phyloP scores from a whole-genome alignment of 1,140 invertebrate genomes.

The Coptotermes formosanus region DNA sequence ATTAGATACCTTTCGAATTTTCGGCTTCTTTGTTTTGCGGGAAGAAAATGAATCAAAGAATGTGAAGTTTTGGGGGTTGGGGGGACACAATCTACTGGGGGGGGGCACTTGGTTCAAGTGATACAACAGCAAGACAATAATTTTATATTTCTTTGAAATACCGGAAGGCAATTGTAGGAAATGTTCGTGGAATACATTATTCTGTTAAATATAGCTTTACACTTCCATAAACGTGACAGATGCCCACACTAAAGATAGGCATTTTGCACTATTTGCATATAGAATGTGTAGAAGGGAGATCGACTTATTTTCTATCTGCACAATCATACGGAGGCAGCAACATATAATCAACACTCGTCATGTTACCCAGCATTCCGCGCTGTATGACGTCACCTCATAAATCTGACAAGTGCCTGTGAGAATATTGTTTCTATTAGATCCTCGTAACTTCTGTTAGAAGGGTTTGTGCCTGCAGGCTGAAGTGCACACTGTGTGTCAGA shows the following conservation, averaged over 20 bases:
- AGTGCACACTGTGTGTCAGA: not conserved
- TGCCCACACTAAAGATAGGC: not conserved
- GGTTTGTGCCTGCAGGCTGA: not conserved
- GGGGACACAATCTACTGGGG: not conserved
- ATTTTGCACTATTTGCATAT: constrained; percentile 13
- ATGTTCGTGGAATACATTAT: not conserved
- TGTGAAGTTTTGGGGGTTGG: too few relatives aligned
- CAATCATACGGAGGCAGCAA: not conserved
- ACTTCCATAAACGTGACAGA: not conserved
- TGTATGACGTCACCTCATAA: not conserved
- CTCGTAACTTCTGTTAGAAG: not conserved
- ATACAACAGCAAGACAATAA: not conserved
- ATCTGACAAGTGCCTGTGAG: not conserved
- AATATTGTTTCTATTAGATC: not conserved
- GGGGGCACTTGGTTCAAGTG: not conserved
- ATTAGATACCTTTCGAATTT: too few relatives aligned
- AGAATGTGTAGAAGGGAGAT: not conserved
- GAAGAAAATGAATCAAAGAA: too few relatives aligned
- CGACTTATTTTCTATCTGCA: not conserved
- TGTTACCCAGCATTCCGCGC: not conserved
- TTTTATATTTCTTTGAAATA: not conserved
- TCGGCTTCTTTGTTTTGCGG: too few relatives aligned
- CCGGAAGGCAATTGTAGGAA: not conserved
- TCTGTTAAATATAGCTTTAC: not conserved
- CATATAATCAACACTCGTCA: not conserved